Base-by-base conservation (phyloP, 2,888 invertebrate genomes). In the Euphydryas editha region DNA sequence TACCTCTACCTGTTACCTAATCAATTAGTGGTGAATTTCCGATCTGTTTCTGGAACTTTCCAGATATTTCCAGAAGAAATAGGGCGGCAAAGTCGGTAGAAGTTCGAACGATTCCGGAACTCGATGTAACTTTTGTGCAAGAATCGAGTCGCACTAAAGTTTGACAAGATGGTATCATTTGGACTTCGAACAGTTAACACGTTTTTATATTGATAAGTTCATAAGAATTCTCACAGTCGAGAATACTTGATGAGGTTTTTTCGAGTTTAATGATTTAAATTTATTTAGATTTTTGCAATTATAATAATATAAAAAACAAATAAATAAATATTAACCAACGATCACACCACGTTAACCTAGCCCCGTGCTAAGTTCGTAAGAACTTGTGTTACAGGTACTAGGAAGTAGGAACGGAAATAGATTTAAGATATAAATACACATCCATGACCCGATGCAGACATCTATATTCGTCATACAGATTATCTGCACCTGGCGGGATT, bases 11-110 rank as follows among this genome's bases (percentile, higher is more conserved):
- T 42, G 46, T 63, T 59, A 58, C 57, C 56, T 55, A 37, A 67
- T 69, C 67, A 61, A 67, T 69, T 66, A 69, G 60, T 42, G n/a
- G 42, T 39, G n/a, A 51, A 62, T 47, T 56, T 63, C 47, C 39
- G 30, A 67, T 59, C 18, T 36, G 37, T 39, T 66, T 47, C 42
- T 30, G n/a, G 18, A 67, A 67, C 24, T 47, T 67, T 42, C 24
- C 18, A 47, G 62, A 62, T 54, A 63, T 39, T 59, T 62, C 56
- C 39, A 51, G 60, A 49, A 44, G 44, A 56, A 56, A 47, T 51
- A 20, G 37, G 42, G 59, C 51, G 62, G 56, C 65, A 60, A 59
- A 62, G 59, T 67, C 56, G 62, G 62, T 64, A 24, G 49, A 42
- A 66, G 49, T 65, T 65, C 18, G 59, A 59, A 64, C 54, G 67